A percentile compares a stretch with the other conserved stretches of the same genome.
phyloP scores from a whole-genome alignment of 2,888 invertebrate species.

The Hesperia comma region DNA sequence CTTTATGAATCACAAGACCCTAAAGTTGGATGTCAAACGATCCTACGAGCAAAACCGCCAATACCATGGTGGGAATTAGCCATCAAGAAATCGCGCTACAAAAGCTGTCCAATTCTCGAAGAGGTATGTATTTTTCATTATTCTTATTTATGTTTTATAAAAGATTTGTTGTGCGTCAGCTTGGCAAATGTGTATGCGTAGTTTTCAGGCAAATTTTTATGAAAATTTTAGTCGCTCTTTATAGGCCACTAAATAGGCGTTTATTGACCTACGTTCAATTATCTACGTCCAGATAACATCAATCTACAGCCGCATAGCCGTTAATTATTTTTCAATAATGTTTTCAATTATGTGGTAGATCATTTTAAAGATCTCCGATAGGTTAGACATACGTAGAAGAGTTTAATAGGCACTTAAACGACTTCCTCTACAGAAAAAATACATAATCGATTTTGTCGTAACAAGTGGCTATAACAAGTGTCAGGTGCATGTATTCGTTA shows the following conservation, averaged over 20 bases:
- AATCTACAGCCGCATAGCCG: neutral
- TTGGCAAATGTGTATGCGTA: no score
- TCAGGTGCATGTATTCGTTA: conserved; percentile 35
- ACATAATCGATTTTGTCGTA: conserved; percentile 45
- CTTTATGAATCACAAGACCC: conserved; percentile 84
- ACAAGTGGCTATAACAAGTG: conserved; percentile 37
- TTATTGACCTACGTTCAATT: no score
- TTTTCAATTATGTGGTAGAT: neutral
- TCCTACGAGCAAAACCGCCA: conserved; percentile 86
- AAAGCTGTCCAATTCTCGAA: conserved; percentile 92
- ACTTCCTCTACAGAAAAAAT: conserved; percentile 46
- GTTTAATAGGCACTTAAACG: conserved; percentile 38
- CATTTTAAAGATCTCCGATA: neutral
- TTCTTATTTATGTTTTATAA: no score
- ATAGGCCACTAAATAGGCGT: no score
- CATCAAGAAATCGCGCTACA: conserved; percentile 90
- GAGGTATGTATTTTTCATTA: conserved; percentile 69
- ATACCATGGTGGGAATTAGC: conserved; percentile 96
- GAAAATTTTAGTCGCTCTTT: neutral
- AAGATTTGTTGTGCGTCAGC: no score
- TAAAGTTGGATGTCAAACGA: conserved; percentile 87
- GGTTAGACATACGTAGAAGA: conserved; percentile 15
- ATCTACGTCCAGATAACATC: neutral
- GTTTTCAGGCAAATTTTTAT: neutral
- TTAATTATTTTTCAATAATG: conserved; percentile 4